Percentiles rank a stretch among this genome's conserved stretches.
Conservation (phyloP, 2,113 vertebrate genomes). For the Uria aalge region DNA sequence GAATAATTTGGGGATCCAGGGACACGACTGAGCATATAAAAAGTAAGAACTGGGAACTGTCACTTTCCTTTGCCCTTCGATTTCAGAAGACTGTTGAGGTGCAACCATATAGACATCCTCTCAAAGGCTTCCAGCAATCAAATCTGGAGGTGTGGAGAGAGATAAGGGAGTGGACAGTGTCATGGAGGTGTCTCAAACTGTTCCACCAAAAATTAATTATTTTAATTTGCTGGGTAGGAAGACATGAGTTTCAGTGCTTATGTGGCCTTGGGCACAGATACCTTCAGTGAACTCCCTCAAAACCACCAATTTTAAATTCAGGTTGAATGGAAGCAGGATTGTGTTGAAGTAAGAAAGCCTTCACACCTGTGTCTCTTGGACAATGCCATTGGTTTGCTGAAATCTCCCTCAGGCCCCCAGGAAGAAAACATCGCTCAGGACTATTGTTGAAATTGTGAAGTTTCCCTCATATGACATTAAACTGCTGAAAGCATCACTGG, state of each 20-base stretch:
- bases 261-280: background rate
- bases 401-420: background rate
- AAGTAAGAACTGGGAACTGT: background rate
- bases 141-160: rapidly evolving
- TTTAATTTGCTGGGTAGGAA: background rate
- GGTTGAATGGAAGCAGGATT: background rate
- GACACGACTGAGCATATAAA: background rate
- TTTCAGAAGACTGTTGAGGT: background rate
- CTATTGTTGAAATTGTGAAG: background rate
- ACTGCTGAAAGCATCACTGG: background rate
- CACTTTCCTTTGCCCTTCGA: background rate
- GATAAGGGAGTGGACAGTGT: no score
- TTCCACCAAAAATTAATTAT: background rate
- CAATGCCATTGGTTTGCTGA: background rate
- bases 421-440: background rate
- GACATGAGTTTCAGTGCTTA: background rate
- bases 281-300: background rate
- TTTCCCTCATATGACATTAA: background rate
- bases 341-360: background rate
- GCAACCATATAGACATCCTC: rapidly evolving
- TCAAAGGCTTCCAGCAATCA: background rate
- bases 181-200: rapidly evolving
- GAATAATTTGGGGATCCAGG: background rate
- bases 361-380: background rate
- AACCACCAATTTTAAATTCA: background rate